A percentile compares a stretch with the other conserved stretches of the same genome.
Conservation (phyloP, 2,888 invertebrate genomes). For the Glaucopsyche alexis region DNA sequence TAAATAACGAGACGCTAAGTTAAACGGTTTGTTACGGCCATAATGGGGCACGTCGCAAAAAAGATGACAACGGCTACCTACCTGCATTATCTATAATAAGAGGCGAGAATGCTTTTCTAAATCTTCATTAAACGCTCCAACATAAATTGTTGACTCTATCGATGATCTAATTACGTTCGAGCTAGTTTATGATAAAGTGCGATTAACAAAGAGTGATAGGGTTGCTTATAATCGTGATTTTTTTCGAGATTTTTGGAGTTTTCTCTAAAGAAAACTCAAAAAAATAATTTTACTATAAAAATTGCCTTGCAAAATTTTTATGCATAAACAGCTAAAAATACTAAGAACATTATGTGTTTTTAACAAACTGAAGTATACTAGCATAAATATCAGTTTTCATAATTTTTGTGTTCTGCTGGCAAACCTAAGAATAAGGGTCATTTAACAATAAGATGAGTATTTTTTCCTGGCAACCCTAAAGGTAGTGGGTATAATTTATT, state of each 20-base stretch:
- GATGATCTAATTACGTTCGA: conserved; percentile 60
- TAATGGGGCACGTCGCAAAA: conserved; percentile 45
- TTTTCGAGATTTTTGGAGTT: not conserved
- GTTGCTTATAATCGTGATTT: conserved; percentile 36
- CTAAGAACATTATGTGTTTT: not conserved
- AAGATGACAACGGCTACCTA: conserved; percentile 61
- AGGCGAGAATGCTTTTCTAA: conserved; percentile 45
- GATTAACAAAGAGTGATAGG: conserved; percentile 43
- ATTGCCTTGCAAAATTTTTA: not conserved
- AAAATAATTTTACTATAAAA: not conserved
- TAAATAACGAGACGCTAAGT: conserved; percentile 19
- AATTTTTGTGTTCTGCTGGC: not conserved
- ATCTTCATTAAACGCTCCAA: conserved; percentile 68
- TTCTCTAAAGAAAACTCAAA: not conserved
- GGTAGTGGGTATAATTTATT: conserved; percentile 56
- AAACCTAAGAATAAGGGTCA: not conserved
- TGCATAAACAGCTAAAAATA: not conserved
- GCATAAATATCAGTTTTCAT: not conserved
- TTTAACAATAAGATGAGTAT: not conserved
- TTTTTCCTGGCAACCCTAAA: not conserved
- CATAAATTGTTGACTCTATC: conserved; percentile 63
- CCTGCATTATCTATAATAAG: conserved; percentile 52
- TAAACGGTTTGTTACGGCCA: conserved; percentile 44
- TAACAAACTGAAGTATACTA: not conserved
- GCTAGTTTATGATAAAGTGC: conserved; percentile 38